Evolutionary conservation across 1,140 invertebrate species (phyloP).

Genomic region (Solen grandis): DNA sequence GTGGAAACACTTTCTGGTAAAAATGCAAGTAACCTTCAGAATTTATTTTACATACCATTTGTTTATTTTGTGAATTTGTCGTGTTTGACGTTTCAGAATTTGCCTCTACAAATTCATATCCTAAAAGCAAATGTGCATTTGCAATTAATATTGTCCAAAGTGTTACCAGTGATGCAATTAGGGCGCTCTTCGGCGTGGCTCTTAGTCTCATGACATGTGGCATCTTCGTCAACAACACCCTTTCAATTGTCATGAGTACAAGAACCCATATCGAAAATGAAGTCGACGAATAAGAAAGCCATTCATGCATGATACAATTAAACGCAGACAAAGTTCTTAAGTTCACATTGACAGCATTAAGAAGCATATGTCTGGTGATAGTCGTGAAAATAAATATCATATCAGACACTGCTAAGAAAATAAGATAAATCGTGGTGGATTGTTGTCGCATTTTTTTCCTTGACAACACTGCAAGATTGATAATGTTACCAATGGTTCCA

Average conservation of each 20-base stretch:
- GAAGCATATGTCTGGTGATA: neutral
- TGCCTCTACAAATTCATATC: too few species aligned
- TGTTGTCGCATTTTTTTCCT: neutral
- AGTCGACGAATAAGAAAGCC: neutral
- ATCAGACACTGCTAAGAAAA: neutral
- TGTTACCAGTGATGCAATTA: neutral
- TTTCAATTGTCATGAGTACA: neutral
- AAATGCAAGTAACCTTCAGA: too few species aligned
- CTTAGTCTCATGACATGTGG: neutral
- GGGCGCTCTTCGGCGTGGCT: neutral
- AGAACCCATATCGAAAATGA: neutral
- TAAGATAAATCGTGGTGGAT: neutral
- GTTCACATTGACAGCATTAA: neutral
- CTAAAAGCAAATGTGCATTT: too few species aligned
- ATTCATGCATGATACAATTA: neutral
- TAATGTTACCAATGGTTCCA: neutral
- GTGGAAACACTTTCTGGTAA: too few species aligned
- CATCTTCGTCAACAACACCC: neutral
- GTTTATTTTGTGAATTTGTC: too few species aligned
- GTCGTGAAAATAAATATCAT: neutral
- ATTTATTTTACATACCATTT: too few species aligned
- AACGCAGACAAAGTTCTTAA: neutral
- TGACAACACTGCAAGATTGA: neutral
- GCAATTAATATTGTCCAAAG: too few species aligned
- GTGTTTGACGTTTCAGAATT: too few species aligned